phyloP scores from a whole-genome alignment of 2,797 vertebrate genomes.

The Buphagus erythrorhynchus region DNA sequence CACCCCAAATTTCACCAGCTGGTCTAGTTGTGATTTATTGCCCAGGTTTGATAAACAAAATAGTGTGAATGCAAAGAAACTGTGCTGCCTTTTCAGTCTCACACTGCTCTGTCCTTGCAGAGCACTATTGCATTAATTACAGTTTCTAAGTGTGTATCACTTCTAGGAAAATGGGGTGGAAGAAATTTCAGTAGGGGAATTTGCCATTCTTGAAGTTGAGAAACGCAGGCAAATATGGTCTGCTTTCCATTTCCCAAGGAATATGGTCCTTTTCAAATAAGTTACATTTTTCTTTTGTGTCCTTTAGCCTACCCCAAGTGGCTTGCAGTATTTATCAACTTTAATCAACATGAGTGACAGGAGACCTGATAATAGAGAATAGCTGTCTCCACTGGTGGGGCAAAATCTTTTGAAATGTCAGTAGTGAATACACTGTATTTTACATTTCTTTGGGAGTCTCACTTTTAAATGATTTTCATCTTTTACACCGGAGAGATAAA shows the following conservation, averaged over 20 bases:
- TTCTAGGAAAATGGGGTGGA: not conserved
- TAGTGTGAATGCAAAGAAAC: not conserved
- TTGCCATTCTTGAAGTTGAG: not conserved
- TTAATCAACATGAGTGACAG: constrained; percentile 79
- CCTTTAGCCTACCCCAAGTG: constrained; percentile 56
- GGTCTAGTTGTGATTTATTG: not conserved
- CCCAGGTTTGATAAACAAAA: not conserved
- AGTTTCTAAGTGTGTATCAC: not conserved
- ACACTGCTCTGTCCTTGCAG: not conserved
- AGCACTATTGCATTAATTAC: not conserved
- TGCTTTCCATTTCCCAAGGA: constrained; percentile 37
- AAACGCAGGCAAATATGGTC: not conserved
- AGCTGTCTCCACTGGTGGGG: constrained; percentile 61
- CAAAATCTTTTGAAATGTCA: constrained; percentile 78
- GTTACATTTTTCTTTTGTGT: constrained; percentile 56
- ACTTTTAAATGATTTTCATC: constrained; percentile 75
- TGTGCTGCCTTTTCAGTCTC: not conserved
- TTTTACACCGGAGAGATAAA: constrained; percentile 67
- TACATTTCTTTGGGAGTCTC: constrained; percentile 76
- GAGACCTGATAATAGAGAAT: constrained; percentile 73
- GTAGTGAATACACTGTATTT: constrained; percentile 74
- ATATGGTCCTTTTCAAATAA: constrained; percentile 57
- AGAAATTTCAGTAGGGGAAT: not conserved
- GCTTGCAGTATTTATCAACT: constrained; percentile 73
- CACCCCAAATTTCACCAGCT: not conserved